Conservation (phyloP, 1,140 invertebrate species). For the Cheumatopsyche charites region DNA sequence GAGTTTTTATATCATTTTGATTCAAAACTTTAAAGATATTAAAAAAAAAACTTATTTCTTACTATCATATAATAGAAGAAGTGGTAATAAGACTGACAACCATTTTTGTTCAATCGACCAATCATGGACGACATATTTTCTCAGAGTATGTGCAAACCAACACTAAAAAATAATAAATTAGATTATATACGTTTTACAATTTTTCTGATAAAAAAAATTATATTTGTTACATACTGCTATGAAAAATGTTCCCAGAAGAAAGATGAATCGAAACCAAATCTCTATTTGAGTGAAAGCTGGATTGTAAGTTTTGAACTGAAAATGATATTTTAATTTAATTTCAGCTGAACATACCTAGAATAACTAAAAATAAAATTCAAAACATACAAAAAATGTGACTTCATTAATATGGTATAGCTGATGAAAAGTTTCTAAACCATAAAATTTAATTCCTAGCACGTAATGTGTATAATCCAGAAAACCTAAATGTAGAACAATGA, state of each 20-base stretch:
- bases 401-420: slow-evolving; percentile 83
- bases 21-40: slow-evolving; percentile 25
- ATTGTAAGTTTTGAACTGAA: slow-evolving; percentile 95
- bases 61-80: slow-evolving; percentile 93
- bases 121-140: slow-evolving; percentile 87
- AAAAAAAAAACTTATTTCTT: slow-evolving; percentile 53
- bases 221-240: slow-evolving; percentile 76
- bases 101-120: slow-evolving; percentile 99
- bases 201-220: no score
- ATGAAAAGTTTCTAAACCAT: slow-evolving; percentile 83
- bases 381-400: slow-evolving; percentile 89
- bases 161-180: slow-evolving; percentile 68
- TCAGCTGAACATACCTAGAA: slow-evolving; percentile 9
- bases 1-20: background rate
- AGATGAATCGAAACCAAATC: slow-evolving; percentile 95
- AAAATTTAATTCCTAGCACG: slow-evolving; percentile 82
- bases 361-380: slow-evolving; percentile 33
- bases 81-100: slow-evolving; percentile 88
- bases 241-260: slow-evolving; percentile 84
- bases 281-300: slow-evolving; percentile 95
- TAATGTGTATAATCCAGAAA: slow-evolving; percentile 89
- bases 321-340: slow-evolving; percentile 51
- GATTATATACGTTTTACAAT: slow-evolving; percentile 18
- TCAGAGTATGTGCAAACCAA: slow-evolving; percentile 87
- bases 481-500: slow-evolving; percentile 88